Evolutionary conservation across 2,888 invertebrate species (phyloP).

Genomic region (Caenorhabditis sp.): DNA sequence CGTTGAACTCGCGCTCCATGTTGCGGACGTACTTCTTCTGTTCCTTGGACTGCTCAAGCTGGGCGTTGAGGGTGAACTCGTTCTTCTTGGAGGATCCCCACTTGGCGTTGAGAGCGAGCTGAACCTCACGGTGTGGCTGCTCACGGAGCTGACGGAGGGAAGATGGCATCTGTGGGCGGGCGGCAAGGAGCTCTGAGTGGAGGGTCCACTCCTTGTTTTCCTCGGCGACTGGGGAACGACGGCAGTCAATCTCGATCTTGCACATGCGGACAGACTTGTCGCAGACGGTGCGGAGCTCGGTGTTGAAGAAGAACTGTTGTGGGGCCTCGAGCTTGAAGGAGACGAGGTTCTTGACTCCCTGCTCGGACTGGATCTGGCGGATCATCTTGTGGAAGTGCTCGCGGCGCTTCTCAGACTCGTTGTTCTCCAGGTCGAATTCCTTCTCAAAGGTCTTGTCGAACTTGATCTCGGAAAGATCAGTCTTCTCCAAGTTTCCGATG

Average conservation of each 20-base stretch:
- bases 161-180: slow-evolving; percentile 63
- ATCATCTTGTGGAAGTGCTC: slow-evolving; percentile 48
- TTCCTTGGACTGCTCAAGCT: slow-evolving; percentile 56
- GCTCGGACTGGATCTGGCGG: slow-evolving; percentile 31
- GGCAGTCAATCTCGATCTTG: slow-evolving; percentile 38
- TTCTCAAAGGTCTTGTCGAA: slow-evolving; percentile 54
- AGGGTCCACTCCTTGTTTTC: slow-evolving; percentile 66
- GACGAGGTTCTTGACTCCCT: slow-evolving; percentile 32
- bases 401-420: slow-evolving; percentile 39
- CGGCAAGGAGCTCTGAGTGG: slow-evolving; percentile 50
- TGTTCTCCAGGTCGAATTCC: slow-evolving; percentile 52
- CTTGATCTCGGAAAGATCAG: slow-evolving; percentile 44
- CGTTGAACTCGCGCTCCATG: slow-evolving; percentile 36
- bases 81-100: slow-evolving; percentile 61
- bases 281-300: slow-evolving; percentile 35
- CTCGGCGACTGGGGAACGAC: slow-evolving; percentile 41
- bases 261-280: slow-evolving; percentile 49
- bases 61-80: slow-evolving; percentile 53
- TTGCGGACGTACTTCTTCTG: slow-evolving; percentile 47
- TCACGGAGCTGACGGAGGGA: slow-evolving; percentile 54
- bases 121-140: slow-evolving; percentile 61
- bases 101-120: slow-evolving; percentile 41
- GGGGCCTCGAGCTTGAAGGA: slow-evolving; percentile 42
- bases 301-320: slow-evolving; percentile 29
- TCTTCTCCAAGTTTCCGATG: slow-evolving; percentile 27